Evolutionary conservation across 1,140 invertebrate genomes (phyloP).

Genomic region (Cydia amplana): DNA sequence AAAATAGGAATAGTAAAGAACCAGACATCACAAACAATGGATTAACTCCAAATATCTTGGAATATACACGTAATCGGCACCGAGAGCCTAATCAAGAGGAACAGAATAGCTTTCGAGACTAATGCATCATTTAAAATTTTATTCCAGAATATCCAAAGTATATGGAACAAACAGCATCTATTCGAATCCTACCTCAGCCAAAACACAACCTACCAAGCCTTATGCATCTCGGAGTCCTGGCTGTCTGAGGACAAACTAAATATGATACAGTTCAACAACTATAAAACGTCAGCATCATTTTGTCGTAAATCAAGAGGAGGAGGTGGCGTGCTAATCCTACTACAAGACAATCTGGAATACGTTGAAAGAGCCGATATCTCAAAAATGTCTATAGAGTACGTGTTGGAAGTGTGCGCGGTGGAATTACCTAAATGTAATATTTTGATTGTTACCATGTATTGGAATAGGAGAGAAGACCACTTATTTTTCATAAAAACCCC

Average conservation of each 20-base stretch:
- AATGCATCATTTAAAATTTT: not conserved
- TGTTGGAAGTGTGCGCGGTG: constrained; percentile 19
- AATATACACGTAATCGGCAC: too few relatives aligned
- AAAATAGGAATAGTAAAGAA: too few relatives aligned
- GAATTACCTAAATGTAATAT: constrained; percentile 16
- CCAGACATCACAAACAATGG: too few relatives aligned
- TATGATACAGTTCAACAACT: not conserved
- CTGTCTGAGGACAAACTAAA: constrained; percentile 5
- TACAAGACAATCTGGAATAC: constrained; percentile 12
- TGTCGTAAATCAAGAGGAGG: constrained; percentile 5
- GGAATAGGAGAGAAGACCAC: constrained; percentile 29
- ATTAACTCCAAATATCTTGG: too few relatives aligned
- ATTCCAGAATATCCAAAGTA: not conserved
- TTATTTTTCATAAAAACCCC: constrained; percentile 3
- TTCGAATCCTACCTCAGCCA: not conserved
- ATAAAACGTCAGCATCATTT: constrained; percentile 28
- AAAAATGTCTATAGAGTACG: constrained; percentile 28
- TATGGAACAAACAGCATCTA: not conserved
- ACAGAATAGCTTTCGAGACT: not conserved
- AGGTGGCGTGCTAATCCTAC: constrained; percentile 22
- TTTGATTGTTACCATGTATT: constrained; percentile 19
- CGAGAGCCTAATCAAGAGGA: not conserved
- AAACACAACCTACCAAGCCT: not conserved
- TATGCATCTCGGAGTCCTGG: constrained; percentile 28
- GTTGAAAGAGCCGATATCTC: constrained; percentile 20